Percentiles rank a stretch among this genome's conserved stretches.
Evolutionary conservation across 2,113 vertebrate species (phyloP).

Genomic region (Salminus brasiliensis): DNA sequence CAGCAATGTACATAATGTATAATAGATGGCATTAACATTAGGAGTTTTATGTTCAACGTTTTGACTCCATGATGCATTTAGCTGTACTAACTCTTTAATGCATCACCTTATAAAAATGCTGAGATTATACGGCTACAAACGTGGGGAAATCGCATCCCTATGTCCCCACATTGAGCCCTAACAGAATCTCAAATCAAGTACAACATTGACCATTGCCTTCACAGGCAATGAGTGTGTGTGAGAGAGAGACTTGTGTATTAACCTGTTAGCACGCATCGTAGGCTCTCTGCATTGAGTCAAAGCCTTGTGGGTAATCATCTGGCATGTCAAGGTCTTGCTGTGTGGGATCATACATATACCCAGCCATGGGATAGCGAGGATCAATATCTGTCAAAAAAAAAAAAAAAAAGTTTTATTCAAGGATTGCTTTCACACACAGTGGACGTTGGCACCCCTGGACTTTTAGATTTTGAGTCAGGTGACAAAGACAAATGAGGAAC

Average conservation of each 20-base stretch:
- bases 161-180: too few species aligned
- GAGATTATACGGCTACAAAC: too few species aligned
- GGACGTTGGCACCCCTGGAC: neutral
- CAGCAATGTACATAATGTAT: too few species aligned
- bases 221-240: neutral
- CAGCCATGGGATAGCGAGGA: slow-evolving; percentile 27
- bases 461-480: neutral
- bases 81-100: too few species aligned
- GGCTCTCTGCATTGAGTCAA: slow-evolving; percentile 37
- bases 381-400: slow-evolving; percentile 66
- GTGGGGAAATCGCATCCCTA: too few species aligned
- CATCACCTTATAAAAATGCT: too few species aligned
- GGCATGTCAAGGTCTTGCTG: slow-evolving; percentile 39
- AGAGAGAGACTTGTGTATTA: slow-evolving; percentile 13
- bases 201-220: too few species aligned
- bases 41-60: too few species aligned
- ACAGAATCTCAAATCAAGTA: too few species aligned
- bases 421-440: neutral
- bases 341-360: slow-evolving; percentile 58
- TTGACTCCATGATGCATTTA: too few species aligned
- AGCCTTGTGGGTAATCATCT: slow-evolving; percentile 56
- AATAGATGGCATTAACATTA: too few species aligned
- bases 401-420: neutral
- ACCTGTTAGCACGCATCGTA: slow-evolving; percentile 68
- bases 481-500: neutral